phyloP scores from a whole-genome alignment of 2,888 invertebrate genomes.

The Neoascia interrupta region DNA sequence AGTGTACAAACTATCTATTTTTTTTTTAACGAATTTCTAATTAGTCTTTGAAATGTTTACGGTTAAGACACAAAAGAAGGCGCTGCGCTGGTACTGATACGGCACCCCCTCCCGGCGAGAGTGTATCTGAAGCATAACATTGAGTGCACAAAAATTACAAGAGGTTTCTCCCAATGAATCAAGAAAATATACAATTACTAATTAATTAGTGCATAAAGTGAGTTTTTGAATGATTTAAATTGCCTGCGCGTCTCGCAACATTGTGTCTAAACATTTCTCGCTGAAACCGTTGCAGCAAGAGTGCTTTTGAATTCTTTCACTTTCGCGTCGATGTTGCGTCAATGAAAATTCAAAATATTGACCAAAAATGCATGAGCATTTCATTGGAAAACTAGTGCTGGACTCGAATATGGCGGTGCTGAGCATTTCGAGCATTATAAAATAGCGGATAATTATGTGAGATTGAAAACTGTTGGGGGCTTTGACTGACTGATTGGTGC shows the following conservation, averaged over 20 bases:
- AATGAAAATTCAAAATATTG: slow-evolving; percentile 20
- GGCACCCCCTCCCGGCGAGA: slow-evolving; percentile 1
- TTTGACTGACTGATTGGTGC: not conserved
- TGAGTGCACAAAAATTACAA: slow-evolving; percentile 54
- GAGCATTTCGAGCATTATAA: slow-evolving; percentile 47
- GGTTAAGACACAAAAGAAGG: slow-evolving; percentile 17
- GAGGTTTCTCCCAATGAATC: slow-evolving; percentile 58
- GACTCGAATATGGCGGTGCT: slow-evolving; percentile 17
- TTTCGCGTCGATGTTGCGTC: too few species aligned
- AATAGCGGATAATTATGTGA: slow-evolving; percentile 52
- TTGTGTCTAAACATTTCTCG: slow-evolving; percentile 53
- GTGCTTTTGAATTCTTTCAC: not conserved
- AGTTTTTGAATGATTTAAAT: slow-evolving; percentile 21
- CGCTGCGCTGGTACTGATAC: not conserved
- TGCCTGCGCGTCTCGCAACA: slow-evolving; percentile 38
- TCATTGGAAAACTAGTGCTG: slow-evolving; percentile 12
- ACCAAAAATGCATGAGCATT: slow-evolving; percentile 27
- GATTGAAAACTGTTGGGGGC: slow-evolving; percentile 20
- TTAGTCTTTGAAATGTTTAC: slow-evolving; percentile 54
- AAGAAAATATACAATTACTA: slow-evolving; percentile 57
- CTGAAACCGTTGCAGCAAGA: not conserved
- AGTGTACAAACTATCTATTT: slow-evolving; percentile 30
- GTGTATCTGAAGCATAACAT: slow-evolving; percentile 53
- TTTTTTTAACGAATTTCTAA: slow-evolving; percentile 49
- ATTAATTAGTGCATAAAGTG: slow-evolving; percentile 67